A percentile compares a stretch with the other conserved stretches of the same genome.
phyloP scores from a whole-genome alignment of 53 echinoderm and acorn worm species.

The Stichopus horrens region DNA sequence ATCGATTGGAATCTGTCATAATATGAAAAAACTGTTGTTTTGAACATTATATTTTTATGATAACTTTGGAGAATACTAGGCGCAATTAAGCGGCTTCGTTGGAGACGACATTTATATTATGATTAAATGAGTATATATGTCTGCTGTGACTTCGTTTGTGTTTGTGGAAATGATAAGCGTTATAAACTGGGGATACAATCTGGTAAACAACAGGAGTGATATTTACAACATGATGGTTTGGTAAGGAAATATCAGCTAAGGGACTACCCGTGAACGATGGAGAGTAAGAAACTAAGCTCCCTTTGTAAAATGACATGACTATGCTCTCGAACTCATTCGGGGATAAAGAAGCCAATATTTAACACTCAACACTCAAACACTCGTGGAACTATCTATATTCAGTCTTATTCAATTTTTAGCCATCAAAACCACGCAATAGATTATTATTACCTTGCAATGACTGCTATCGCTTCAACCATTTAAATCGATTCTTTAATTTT shows the following conservation, averaged over 20 bases:
- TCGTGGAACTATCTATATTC: too few species aligned
- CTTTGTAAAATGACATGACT: too few species aligned
- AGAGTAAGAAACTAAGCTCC: too few species aligned
- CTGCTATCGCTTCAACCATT: background rate
- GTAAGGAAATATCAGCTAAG: too few species aligned
- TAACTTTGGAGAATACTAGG: conserved; percentile 10
- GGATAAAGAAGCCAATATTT: too few species aligned
- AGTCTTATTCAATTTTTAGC: background rate
- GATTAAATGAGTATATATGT: background rate
- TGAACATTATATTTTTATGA: conserved; percentile 15
- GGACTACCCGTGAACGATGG: too few species aligned
- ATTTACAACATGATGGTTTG: too few species aligned
- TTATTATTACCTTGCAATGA: conserved; percentile 14
- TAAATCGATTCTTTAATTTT: background rate
- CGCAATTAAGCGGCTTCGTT: conserved; percentile 25
- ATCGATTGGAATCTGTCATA: conserved; percentile 31
- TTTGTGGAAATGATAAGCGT: too few species aligned
- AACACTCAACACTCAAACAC: too few species aligned
- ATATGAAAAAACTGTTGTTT: conserved; percentile 10
- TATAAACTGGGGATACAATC: too few species aligned
- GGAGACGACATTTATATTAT: background rate
- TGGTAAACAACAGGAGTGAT: too few species aligned
- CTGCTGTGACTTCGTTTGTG: background rate
- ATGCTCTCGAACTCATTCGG: too few species aligned
- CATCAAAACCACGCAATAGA: background rate